Evolutionary conservation across 2,113 vertebrate species (phyloP).

Genomic region (Pluvialis apricaria): DNA sequence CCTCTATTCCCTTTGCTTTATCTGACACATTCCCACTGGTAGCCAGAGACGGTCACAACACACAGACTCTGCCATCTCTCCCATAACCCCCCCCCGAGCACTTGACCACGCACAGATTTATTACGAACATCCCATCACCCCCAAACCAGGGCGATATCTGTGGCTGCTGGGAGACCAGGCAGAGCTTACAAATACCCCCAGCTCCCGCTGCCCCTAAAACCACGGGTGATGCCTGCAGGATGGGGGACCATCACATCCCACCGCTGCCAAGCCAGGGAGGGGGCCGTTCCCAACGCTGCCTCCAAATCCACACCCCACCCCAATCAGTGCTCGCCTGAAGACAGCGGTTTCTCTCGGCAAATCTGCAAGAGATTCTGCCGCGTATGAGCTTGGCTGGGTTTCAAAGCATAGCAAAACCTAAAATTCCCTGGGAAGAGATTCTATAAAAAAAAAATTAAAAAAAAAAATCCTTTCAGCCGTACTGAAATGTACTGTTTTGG

Average conservation of each 20-base stretch:
- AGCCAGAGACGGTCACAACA: not conserved
- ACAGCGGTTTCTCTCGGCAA: not conserved
- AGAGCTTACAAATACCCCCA: not conserved
- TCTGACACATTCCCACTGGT: not conserved
- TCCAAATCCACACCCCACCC: not conserved
- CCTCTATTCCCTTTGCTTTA: not conserved
- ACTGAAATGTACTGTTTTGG: conserved; percentile 47
- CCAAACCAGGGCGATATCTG: rapidly evolving
- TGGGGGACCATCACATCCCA: not conserved
- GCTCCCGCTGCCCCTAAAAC: not conserved
- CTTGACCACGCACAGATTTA: not conserved
- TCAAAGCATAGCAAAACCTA: conserved; percentile 14
- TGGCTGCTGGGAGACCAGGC: not conserved
- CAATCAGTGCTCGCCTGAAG: not conserved
- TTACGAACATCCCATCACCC: not conserved
- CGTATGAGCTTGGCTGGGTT: not conserved
- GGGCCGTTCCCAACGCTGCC: rapidly evolving
- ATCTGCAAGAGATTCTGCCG: not conserved
- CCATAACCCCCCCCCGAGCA: not conserved
- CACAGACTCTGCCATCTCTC: not conserved
- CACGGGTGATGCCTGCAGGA: rapidly evolving
- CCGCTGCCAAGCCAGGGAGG: not conserved
- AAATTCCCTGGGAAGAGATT: conserved; percentile 44
- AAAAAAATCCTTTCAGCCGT: not conserved
- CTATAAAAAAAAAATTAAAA: not conserved